Evolutionary conservation across 2,113 vertebrate species (phyloP), one percentile per base, ranked within the genome.

Genomic region (Marmota monax): DNA sequence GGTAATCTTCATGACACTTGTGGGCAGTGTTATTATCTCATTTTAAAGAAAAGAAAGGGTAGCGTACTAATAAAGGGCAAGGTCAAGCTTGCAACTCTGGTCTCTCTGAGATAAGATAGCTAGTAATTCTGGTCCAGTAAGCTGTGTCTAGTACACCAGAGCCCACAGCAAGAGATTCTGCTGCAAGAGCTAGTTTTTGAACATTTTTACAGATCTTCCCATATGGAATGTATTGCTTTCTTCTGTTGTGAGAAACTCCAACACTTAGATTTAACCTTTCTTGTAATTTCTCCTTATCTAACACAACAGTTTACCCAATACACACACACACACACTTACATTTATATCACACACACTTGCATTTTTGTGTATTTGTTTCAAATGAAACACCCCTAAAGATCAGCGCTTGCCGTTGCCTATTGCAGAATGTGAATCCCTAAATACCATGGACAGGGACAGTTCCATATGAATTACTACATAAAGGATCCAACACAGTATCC

Each of bases 331-430:
- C 56, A 58, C 67, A 63, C 4, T 32, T 61, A 34, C 63, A 73
- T 90, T 87, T 25, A 22, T 69, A 76, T 32, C 18, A 32, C 45
- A 45, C 45, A 45, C 45, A 45, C 7, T n/a, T 65, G 13, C 73
- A 65, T 39, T 85, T 93, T 87, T 88, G 39, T 80, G 6, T 51
- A 90, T 53, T 83, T 92, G 61, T 53, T 96, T 92, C 56, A 88
- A 69, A 13, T 10, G 27, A 70, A 17, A 78, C 22, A 4, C 42
- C 16, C 22, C 27, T 39, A 61, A 69, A 32, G 6, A 32, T 22
- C 32, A 85, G 48, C 70, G 14, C 42, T 90, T 45, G 12, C 34
- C 67, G 53, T 16, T 13, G 34, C 13, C 51, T 77, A 1, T 39
- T 48, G 12, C 17, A n/a, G 42, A 34, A 5, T 25, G 65, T 42